These are phyloP conservation scores for Drosophila quadrilineata DNA, from an alignment of 1,140 invertebrate genomes.

Conservation along the genomic window DNA sequence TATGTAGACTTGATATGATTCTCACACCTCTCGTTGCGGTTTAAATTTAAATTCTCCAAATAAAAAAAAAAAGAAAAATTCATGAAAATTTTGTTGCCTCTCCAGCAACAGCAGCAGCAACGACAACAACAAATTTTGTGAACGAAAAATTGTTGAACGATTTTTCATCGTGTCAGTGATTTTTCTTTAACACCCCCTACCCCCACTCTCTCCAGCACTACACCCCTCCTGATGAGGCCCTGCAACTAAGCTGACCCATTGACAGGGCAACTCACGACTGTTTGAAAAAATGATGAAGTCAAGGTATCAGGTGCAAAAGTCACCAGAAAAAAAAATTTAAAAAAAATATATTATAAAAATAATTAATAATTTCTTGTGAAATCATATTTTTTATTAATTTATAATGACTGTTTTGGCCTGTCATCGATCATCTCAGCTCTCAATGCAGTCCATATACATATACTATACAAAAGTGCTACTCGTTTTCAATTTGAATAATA, in stretches of 20 bases:
- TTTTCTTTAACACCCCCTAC: slow-evolving; percentile 47
- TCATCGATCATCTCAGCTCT: slow-evolving; percentile 25
- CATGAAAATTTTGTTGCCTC: slow-evolving; percentile 53
- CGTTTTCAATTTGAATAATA: not conserved
- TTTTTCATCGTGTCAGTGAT: slow-evolving; percentile 76
- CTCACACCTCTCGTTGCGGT: slow-evolving; percentile 65
- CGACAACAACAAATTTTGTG: slow-evolving; percentile 45
- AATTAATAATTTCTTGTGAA: slow-evolving; percentile 18
- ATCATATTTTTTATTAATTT: slow-evolving; percentile 8
- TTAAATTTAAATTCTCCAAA: slow-evolving; percentile 74
- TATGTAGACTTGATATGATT: slow-evolving; percentile 44
- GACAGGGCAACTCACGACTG: slow-evolving; percentile 58
- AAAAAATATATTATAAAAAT: too few relatives aligned
- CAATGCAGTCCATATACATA: not conserved
- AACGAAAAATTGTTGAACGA: slow-evolving; percentile 76
- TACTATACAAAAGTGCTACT: too few relatives aligned
- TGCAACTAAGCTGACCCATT: slow-evolving; percentile 32
- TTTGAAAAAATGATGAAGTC: slow-evolving; percentile 46
- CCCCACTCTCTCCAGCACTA: not conserved
- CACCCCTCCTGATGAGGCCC: not conserved
- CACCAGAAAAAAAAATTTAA: not conserved
- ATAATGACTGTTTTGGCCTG: slow-evolving; percentile 4
- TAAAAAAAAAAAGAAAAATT: too few relatives aligned
- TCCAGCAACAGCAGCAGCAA: not conserved
- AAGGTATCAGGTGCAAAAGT: slow-evolving; percentile 22